phyloP scores from a whole-genome alignment of 2,113 vertebrate species.

The Bagarius yarrelli region DNA sequence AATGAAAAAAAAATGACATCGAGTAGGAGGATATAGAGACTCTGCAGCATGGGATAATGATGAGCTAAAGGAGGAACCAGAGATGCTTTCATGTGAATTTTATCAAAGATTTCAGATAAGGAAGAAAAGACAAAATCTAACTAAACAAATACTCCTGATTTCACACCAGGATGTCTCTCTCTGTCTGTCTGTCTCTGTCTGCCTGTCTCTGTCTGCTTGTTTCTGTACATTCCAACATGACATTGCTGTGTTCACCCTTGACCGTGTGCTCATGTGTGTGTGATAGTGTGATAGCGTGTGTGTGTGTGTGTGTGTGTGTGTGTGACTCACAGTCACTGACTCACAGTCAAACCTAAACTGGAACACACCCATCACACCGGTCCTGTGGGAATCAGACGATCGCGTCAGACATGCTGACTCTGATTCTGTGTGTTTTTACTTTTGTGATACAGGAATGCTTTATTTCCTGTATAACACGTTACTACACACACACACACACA shows the following conservation, averaged over 20 bases:
- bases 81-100: too few relatives aligned
- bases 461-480: background rate
- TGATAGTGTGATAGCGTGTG: background rate
- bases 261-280: background rate
- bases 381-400: background rate
- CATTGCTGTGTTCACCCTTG: background rate
- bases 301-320: background rate
- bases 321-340: background rate
- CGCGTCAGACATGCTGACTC: slow-evolving; percentile 3
- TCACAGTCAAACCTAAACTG: slow-evolving; percentile 12
- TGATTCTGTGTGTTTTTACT: background rate
- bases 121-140: too few relatives aligned
- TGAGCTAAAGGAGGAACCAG: too few relatives aligned
- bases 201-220: background rate
- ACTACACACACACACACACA: background rate
- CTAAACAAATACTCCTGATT: too few relatives aligned
- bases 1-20: too few relatives aligned
- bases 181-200: background rate
- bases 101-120: too few relatives aligned
- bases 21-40: too few relatives aligned
- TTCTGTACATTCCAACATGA: background rate
- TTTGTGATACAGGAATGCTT: background rate
- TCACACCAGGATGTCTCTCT: background rate
- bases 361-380: background rate
- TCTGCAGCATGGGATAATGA: too few relatives aligned